A percentile compares a stretch with the other conserved stretches of the same genome.
Conservation (phyloP, 2,888 invertebrate species). For the Cataglyphis cursor region DNA sequence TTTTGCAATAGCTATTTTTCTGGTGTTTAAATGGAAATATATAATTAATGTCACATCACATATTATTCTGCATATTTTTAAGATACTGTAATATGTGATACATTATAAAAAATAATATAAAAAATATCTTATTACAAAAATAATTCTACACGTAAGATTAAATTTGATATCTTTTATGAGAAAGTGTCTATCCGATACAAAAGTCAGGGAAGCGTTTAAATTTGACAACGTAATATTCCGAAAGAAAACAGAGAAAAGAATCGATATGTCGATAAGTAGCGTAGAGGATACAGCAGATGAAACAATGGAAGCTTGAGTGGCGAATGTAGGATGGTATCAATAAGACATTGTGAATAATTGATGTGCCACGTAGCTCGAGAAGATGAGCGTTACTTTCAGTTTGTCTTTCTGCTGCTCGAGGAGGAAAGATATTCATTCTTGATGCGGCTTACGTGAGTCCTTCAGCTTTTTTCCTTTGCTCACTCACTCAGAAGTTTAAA, state of each 20-base stretch:
- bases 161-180: neutral
- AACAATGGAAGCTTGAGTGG: slow-evolving; percentile 36
- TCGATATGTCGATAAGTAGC: slow-evolving; percentile 37
- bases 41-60: too few relatives aligned
- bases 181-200: neutral
- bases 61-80: neutral
- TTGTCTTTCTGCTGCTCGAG: slow-evolving; percentile 9
- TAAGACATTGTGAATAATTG: slow-evolving; percentile 52
- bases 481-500: slow-evolving; percentile 34
- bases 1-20: neutral
- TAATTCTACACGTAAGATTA: neutral
- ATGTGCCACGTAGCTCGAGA: slow-evolving; percentile 7
- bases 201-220: slow-evolving; percentile 6
- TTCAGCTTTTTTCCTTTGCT: slow-evolving; percentile 5
- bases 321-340: slow-evolving; percentile 30
- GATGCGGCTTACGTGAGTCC: slow-evolving; percentile 42
- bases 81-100: neutral
- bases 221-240: neutral
- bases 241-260: neutral
- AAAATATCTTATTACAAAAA: neutral
- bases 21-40: neutral
- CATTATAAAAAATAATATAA: neutral
- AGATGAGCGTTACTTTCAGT: slow-evolving; percentile 40
- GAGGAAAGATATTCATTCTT: slow-evolving; percentile 44
- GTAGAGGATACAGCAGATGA: neutral